Conservation (phyloP, 2,113 vertebrate species). For the Rhinogobius similis region DNA sequence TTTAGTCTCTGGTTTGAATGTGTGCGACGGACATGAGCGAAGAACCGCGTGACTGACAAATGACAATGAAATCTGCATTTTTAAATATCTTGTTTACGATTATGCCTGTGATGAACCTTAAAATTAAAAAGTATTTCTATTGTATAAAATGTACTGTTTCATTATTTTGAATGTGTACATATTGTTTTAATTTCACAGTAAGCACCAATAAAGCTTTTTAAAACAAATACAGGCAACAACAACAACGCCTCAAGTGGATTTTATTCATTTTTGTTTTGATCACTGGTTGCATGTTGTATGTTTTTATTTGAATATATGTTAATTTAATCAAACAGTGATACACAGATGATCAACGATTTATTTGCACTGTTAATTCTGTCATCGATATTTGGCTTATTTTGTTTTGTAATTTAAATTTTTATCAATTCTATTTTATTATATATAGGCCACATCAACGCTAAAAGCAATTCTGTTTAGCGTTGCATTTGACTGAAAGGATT, state of each 20-base stretch:
- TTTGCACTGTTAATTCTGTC: too few species aligned
- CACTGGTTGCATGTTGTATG: not conserved
- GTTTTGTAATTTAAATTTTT: too few species aligned
- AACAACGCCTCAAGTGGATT: not conserved
- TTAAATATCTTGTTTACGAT: constrained; percentile 78
- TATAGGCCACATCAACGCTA: too few species aligned
- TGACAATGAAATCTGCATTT: constrained; percentile 71
- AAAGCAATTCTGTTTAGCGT: too few species aligned
- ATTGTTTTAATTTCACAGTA: constrained; percentile 7
- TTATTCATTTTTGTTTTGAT: not conserved
- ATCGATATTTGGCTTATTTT: too few species aligned
- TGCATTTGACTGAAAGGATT: too few species aligned
- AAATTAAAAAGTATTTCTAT: constrained; percentile 84
- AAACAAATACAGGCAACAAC: not conserved
- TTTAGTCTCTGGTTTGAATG: constrained; percentile 33
- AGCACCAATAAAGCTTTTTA: constrained; percentile 10
- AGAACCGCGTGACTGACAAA: constrained; percentile 44
- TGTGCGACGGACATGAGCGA: constrained; percentile 16
- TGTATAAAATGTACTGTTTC: constrained; percentile 45
- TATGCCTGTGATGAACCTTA: constrained; percentile 76
- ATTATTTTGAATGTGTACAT: constrained; percentile 8
- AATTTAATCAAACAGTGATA: too few species aligned
- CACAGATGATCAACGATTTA: too few species aligned
- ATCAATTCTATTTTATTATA: too few species aligned
- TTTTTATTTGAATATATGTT: too few species aligned